Base-by-base conservation (phyloP, 2,888 invertebrate species). In the Gryllus longicercus region DNA sequence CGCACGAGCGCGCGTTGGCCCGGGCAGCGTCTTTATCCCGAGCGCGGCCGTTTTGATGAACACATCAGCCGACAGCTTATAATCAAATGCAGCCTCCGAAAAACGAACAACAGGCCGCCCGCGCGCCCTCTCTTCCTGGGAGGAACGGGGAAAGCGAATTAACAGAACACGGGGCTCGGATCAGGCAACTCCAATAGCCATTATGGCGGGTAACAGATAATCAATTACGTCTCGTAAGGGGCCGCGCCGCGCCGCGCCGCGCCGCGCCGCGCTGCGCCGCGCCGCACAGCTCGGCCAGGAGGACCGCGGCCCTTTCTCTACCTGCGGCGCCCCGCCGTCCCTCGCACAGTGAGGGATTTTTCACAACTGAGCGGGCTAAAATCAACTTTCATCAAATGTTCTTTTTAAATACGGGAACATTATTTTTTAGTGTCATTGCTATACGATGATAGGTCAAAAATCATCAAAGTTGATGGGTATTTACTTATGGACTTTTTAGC, bases 1-100 rank as follows among this genome's bases (percentile, higher is more conserved):
- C n/a, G 63, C 63, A 63, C 63, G 63, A 63, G 63, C 63, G 63
- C n/a, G 16, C 63, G 63, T 63, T n/a, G 16, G n/a, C n/a, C 63
- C 63, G 16, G 8, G n/a, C 63, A 63, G 63, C 63, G n/a, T 63
- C 63, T 63, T 63, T n/a, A 63, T 63, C 63, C 63, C 63, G n/a
- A 18, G 63, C 63, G 16, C 63, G 63, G 63, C n/a, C 63, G 63
- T 63, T 63, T 63, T 63, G 63, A 63, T 63, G 63, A 63, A 63
- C 63, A 63, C 63, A 63, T 63, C 63, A 63, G 16, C 63, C 63
- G 63, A 63, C 63, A 63, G 63, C 63, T 63, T 63, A 63, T 63
- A 63, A 63, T 63, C 63, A 63, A 63, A 63, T 63, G 63, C 63
- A 63, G 63, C 63, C 63, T 63, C 63, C 63, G 63, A 63, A 63